A percentile compares a stretch with the other conserved stretches of the same genome.
Conservation (phyloP, 2,113 vertebrate species). For the Crotalus horridus region DNA sequence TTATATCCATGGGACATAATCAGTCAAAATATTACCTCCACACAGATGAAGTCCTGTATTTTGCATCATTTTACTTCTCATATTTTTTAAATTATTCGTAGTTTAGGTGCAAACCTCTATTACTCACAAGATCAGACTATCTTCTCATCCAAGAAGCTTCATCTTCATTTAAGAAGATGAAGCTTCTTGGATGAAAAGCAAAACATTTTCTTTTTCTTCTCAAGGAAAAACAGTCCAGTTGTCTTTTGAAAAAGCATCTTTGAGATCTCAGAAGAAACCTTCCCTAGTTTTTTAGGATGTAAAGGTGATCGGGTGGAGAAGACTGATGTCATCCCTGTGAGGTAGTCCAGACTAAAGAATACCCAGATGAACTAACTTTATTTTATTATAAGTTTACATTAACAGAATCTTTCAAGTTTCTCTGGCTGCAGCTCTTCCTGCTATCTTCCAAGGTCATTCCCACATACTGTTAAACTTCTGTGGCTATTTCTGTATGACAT, state of each 20-base stretch:
- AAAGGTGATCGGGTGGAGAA: background rate
- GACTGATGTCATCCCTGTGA: background rate
- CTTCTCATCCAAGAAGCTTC: too few species aligned
- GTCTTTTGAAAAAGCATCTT: background rate
- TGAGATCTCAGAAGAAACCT: background rate
- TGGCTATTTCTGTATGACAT: background rate
- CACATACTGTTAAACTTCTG: background rate
- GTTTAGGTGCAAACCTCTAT: too few species aligned
- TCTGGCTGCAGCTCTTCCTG: background rate
- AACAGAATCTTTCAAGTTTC: background rate
- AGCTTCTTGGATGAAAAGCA: background rate
- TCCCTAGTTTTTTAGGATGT: background rate
- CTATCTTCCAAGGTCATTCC: background rate
- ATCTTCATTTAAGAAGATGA: background rate
- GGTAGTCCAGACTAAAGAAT: background rate
- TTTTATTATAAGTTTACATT: background rate
- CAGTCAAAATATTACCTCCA: too few species aligned
- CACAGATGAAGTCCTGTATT: too few species aligned
- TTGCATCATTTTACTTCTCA: too few species aligned
- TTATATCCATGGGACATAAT: too few species aligned
- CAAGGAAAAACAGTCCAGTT: background rate
- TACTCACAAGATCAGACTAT: too few species aligned
- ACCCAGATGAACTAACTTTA: background rate
- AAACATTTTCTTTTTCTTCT: background rate
- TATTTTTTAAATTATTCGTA: too few species aligned